Evolutionary conservation across 1,140 invertebrate genomes (phyloP).

Genomic region (Leguminivora glycinivorella): DNA sequence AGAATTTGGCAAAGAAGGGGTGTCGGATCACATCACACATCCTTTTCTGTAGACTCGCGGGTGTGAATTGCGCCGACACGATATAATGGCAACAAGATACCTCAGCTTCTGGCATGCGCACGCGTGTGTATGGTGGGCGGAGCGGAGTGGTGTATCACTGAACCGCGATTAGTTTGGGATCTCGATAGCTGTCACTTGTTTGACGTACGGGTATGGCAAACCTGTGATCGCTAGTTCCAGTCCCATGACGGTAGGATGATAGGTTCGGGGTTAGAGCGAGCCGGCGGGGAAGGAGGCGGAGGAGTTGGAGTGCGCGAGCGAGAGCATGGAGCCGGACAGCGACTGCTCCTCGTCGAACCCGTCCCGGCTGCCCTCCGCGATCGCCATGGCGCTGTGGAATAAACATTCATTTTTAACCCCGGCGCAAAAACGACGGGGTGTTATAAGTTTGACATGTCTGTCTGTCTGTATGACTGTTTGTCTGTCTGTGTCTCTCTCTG

Average conservation of each 20-base stretch:
- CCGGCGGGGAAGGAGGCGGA: conserved; percentile 92
- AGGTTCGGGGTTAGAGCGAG: conserved; percentile 90
- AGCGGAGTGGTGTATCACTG: conserved; percentile 25
- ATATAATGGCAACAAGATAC: conserved; percentile 25
- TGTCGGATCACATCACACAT: neutral
- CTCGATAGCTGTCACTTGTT: too few species aligned
- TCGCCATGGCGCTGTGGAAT: conserved; percentile 89
- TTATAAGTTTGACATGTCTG: too few species aligned
- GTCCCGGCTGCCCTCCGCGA: conserved; percentile 93
- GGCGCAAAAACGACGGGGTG: too few species aligned
- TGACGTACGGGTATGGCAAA: too few species aligned
- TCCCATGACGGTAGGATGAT: too few species aligned
- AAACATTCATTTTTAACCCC: neutral
- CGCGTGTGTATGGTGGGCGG: conserved; percentile 24
- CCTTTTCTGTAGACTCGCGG: neutral
- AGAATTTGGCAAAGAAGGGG: conserved; percentile 17
- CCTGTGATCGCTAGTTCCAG: too few species aligned
- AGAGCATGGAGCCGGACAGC: conserved; percentile 95
- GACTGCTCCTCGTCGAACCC: conserved; percentile 93
- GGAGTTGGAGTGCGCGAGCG: conserved; percentile 95
- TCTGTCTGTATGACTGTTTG: too few species aligned
- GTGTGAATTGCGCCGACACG: neutral
- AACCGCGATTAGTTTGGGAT: too few species aligned
- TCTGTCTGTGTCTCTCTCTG: too few species aligned
- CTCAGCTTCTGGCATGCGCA: conserved; percentile 8